phyloP scores from a whole-genome alignment of 1,140 invertebrate species.

The Coelopa frigida region DNA sequence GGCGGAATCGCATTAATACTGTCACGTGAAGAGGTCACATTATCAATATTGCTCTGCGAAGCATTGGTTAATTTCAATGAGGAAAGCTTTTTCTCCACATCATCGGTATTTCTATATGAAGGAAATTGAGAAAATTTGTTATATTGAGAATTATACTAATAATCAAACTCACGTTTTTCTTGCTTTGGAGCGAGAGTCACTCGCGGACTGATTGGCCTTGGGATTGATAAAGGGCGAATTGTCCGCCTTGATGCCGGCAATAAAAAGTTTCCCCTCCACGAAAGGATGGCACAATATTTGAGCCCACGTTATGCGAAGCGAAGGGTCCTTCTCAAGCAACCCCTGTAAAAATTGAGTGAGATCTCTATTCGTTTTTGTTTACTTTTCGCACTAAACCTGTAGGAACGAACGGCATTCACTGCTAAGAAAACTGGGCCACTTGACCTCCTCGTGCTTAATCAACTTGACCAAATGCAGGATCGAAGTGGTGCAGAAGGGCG shows the following conservation, averaged over 20 bases:
- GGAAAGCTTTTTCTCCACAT: slow-evolving; percentile 3
- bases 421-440: slow-evolving; percentile 79
- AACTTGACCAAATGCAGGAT: slow-evolving; percentile 80
- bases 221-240: slow-evolving; percentile 65
- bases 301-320: slow-evolving; percentile 76
- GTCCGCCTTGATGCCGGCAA: slow-evolving; percentile 51
- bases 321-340: slow-evolving; percentile 80
- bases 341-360: slow-evolving; percentile 51
- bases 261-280: slow-evolving; percentile 62
- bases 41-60: slow-evolving; percentile 17
- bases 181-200: slow-evolving; percentile 30
- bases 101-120: not conserved
- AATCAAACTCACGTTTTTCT: slow-evolving; percentile 14
- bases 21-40: slow-evolving; percentile 33
- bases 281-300: slow-evolving; percentile 80
- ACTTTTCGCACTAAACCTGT: no score
- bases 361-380: no score
- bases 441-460: slow-evolving; percentile 76
- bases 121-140: not conserved
- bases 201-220: no score
- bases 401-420: slow-evolving; percentile 74
- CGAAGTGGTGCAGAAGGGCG: slow-evolving; percentile 86
- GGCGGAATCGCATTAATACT: slow-evolving; percentile 41
- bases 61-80: slow-evolving; percentile 1
- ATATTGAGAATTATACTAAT: not conserved